Evolutionary conservation across 2,888 invertebrate species (phyloP), one percentile per base, ranked within the genome.

Genomic region (Drosophila multiciliata): DNA sequence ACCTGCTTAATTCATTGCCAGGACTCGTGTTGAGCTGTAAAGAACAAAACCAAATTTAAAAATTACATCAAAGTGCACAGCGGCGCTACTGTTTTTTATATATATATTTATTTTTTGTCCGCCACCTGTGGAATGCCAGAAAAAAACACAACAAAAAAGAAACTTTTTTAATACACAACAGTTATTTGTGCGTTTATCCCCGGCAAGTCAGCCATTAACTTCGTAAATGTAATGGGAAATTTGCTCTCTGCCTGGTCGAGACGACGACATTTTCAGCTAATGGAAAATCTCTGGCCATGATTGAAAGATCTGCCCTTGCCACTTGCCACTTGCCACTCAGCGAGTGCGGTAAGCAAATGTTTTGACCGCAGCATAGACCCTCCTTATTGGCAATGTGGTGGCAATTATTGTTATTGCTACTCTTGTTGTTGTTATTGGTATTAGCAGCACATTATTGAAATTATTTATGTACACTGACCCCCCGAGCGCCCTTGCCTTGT

Each of bases 401-500:
- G 58, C 75, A 40, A 58, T 65, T 58, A 67, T 57, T 76, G 55
- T 66, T 69, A 57, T 60, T 68, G 66, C 60, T 72, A 29, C 59
- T 63, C 40, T 50, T 70, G 50, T 42, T 82, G 50, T 32, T 54
- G 66, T 32, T 63, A 50, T 66, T 60, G 66, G 74, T 73, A 83
- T 83, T 86, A 83, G 81, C 87, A 83, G 83, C 83, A 82, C 77
- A 86, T 82, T 82, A 86, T 86, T 83, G 83, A 83, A 86, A 85
- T 82, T 76, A 82, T 82, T 82, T 82, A 80, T 85, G 69, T 69
- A 67, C 54, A 49, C 53, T 55, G 50, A 9, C 8, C 7, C 20
- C 17, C 20, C 4, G 38, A n/a, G 7, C 1, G 6, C 17, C 49
- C 42, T 12, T 58, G 64, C 58, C 55, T 69, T 70, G 42, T 66